Percentiles rank a stretch among this genome's conserved stretches.
phyloP scores from a whole-genome alignment of 2,113 vertebrate species.

The Petrocephalus zakoni region DNA sequence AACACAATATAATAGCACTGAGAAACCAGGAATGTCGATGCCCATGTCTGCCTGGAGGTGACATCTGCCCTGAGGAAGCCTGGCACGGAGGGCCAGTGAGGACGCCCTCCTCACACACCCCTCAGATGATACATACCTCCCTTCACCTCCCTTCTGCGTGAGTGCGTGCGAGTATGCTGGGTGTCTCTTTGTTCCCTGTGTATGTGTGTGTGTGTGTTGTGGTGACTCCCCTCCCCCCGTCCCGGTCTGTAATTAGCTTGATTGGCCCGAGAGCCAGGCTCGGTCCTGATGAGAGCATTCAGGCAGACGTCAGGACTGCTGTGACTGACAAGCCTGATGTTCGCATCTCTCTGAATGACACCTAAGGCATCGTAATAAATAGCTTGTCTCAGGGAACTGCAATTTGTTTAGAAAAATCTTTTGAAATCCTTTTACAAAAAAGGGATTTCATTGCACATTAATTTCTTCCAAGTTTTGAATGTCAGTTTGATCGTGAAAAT shows the following conservation, averaged over 20 bases:
- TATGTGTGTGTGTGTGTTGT: neutral
- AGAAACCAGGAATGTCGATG: neutral
- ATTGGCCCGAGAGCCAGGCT: conserved; percentile 2
- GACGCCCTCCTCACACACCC: neutral
- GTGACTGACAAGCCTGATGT: neutral
- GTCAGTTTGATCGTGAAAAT: neutral
- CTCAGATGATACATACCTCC: neutral
- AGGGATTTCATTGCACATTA: neutral
- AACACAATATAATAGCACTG: neutral
- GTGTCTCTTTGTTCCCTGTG: neutral
- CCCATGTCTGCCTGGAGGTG: neutral
- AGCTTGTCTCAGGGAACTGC: neutral
- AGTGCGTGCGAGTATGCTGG: neutral
- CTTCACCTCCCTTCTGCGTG: neutral
- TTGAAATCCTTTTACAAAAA: neutral
- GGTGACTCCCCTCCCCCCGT: neutral
- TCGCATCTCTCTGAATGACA: neutral
- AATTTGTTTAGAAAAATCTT: neutral
- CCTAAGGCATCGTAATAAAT: neutral
- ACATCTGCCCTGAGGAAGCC: neutral
- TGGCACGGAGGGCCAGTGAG: neutral
- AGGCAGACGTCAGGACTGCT: neutral
- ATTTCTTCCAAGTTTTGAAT: neutral
- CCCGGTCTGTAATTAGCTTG: conserved; percentile 1
- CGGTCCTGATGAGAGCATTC: conserved; percentile 5